Evolutionary conservation across 2,797 vertebrate genomes (phyloP).

Genomic region (Acropternis orthonyx): DNA sequence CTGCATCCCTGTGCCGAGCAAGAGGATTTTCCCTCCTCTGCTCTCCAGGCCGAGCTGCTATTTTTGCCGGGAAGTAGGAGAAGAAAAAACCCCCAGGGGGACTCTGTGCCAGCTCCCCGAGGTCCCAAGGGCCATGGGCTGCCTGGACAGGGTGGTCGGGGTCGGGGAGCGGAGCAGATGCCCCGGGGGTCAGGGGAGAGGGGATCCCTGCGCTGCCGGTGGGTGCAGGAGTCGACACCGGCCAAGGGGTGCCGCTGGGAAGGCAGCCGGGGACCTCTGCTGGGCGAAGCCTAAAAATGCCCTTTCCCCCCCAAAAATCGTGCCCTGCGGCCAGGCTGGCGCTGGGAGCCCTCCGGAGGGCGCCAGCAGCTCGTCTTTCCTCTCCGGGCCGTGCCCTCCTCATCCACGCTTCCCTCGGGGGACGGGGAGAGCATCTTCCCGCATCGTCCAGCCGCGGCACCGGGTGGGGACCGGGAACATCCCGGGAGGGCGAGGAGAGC

Average conservation of each 20-base stretch:
- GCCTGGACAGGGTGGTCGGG: neutral
- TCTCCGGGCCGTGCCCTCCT: neutral
- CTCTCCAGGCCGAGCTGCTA: neutral
- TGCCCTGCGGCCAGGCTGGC: neutral
- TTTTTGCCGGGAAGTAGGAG: neutral
- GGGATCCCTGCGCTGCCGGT: neutral
- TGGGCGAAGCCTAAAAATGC: neutral
- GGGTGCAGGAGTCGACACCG: neutral
- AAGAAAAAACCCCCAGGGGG: neutral
- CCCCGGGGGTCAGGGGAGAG: neutral
- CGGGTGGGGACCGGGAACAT: neutral
- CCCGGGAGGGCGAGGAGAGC: neutral
- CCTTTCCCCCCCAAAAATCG: neutral
- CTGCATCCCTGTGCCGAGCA: fast-evolving
- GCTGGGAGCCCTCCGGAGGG: neutral
- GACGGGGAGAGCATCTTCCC: neutral
- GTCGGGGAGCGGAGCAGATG: neutral
- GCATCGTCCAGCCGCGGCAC: neutral
- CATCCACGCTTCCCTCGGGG: neutral
- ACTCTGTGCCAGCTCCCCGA: neutral
- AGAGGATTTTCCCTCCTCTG: neutral
- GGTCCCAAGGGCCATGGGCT: neutral
- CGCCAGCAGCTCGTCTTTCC: neutral
- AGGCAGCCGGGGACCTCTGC: conserved; percentile 37
- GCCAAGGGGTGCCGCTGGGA: neutral